These are phyloP conservation scores for Spinibarbus caldwelli DNA, from an alignment of 2,797 vertebrate species.

Conservation along the genomic window DNA sequence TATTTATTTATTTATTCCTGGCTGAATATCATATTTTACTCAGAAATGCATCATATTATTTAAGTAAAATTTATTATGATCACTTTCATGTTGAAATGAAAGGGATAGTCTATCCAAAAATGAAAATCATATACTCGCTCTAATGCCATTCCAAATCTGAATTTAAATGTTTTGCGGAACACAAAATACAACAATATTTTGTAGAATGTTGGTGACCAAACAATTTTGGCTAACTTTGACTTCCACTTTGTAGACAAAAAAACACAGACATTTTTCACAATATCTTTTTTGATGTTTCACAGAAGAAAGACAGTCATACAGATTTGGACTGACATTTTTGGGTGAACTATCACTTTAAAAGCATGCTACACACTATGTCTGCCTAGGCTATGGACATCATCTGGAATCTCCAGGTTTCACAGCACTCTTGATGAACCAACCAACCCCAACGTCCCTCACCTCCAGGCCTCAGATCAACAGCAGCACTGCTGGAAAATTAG, in stretches of 20 bases:
- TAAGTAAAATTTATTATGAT: background rate
- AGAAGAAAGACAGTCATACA: background rate
- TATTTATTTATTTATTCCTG: background rate
- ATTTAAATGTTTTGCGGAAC: background rate
- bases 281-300: background rate
- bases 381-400: background rate
- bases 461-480: conserved; percentile 65
- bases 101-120: background rate
- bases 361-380: background rate
- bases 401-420: conserved; percentile 33
- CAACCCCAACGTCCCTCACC: conserved; percentile 61
- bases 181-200: background rate
- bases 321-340: background rate
- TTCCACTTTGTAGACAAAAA: background rate
- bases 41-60: background rate
- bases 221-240: background rate
- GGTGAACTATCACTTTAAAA: background rate
- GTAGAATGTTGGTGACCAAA: background rate
- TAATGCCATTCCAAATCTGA: background rate
- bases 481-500: conserved; percentile 76
- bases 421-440: conserved; percentile 59
- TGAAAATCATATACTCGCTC: background rate
- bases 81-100: background rate
- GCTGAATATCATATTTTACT: background rate
- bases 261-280: no score